Evolutionary conservation across 2,888 invertebrate genomes (phyloP).

Genomic region (Tachina grossa): DNA sequence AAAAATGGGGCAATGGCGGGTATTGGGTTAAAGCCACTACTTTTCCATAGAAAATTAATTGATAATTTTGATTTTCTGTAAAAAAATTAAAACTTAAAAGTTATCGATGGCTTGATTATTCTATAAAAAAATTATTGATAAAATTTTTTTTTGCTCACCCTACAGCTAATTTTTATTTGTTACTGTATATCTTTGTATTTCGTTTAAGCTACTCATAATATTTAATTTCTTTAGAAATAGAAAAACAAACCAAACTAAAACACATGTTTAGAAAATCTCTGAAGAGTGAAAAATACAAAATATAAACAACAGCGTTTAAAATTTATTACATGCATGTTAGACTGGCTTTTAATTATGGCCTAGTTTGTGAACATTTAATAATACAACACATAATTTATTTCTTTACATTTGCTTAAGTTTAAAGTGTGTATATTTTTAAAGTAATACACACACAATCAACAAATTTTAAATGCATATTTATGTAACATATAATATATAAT

Average conservation of each 20-base stretch:
- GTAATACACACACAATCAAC: too few relatives aligned
- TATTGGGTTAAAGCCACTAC: too few relatives aligned
- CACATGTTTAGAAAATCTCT: conserved; percentile 42
- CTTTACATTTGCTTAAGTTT: conserved; percentile 2
- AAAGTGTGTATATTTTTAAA: background rate
- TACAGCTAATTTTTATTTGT: background rate
- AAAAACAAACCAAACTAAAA: background rate
- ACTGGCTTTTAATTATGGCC: conserved; percentile 58
- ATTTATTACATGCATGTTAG: conserved; percentile 60
- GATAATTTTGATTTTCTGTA: too few relatives aligned
- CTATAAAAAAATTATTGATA: too few relatives aligned
- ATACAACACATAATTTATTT: background rate
- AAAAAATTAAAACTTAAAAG: too few relatives aligned
- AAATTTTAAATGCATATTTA: too few relatives aligned
- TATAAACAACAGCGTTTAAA: conserved; percentile 34
- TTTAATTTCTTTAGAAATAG: background rate
- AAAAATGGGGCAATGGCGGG: too few relatives aligned
- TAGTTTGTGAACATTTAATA: conserved; percentile 42
- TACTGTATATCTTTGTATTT: background rate
- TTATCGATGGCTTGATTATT: too few relatives aligned
- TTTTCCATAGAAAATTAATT: too few relatives aligned
- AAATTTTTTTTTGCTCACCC: background rate
- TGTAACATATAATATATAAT: background rate
- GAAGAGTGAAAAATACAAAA: conserved; percentile 46
- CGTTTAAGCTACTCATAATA: conserved; percentile 1